These are phyloP conservation scores for Idaea biselata DNA, from an alignment of 2,888 invertebrate genomes.

Conservation along the genomic window DNA sequence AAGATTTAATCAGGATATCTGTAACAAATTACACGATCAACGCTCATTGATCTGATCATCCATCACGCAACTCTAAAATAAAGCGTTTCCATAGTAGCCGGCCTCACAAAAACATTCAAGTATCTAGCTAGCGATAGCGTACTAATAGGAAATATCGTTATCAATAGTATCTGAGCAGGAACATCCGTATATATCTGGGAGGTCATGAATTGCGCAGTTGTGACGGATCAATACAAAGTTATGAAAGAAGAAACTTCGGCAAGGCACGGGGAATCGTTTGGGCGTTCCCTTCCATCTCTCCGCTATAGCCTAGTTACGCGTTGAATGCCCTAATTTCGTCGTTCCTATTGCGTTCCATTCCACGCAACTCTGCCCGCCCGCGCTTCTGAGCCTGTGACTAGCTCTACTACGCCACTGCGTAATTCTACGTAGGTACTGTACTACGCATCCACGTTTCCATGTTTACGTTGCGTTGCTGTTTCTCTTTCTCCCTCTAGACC, in stretches of 20 bases:
- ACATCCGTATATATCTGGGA: conserved; percentile 47
- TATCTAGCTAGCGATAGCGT: conserved; percentile 8
- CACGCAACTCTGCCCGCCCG: conserved; percentile 35
- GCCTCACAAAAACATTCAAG: background rate
- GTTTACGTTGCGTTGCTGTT: conserved; percentile 23
- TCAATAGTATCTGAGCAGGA: conserved; percentile 48
- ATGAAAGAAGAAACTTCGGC: conserved; percentile 79
- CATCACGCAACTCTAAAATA: background rate
- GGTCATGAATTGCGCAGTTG: conserved; percentile 76
- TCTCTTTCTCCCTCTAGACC: background rate
- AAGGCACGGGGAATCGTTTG: conserved; percentile 72
- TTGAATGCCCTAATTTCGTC: conserved; percentile 79
- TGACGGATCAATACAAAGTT: conserved; percentile 79
- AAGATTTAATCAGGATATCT: background rate
- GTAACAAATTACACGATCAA: background rate
- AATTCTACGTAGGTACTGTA: conserved; percentile 36
- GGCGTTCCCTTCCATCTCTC: conserved; percentile 70
- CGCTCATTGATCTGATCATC: no score
- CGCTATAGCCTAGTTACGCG: conserved; percentile 78
- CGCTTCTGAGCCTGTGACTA: conserved; percentile 44
- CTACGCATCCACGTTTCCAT: conserved; percentile 32
- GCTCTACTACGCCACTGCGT: conserved; percentile 25
- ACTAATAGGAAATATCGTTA: conserved; percentile 32
- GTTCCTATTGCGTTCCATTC: conserved; percentile 51
- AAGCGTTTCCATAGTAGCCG: background rate